A percentile compares a stretch with the other conserved stretches of the same genome.
These are phyloP conservation scores for Strix aluco DNA, from an alignment of 2,113 vertebrate species.

Conservation along the genomic window DNA sequence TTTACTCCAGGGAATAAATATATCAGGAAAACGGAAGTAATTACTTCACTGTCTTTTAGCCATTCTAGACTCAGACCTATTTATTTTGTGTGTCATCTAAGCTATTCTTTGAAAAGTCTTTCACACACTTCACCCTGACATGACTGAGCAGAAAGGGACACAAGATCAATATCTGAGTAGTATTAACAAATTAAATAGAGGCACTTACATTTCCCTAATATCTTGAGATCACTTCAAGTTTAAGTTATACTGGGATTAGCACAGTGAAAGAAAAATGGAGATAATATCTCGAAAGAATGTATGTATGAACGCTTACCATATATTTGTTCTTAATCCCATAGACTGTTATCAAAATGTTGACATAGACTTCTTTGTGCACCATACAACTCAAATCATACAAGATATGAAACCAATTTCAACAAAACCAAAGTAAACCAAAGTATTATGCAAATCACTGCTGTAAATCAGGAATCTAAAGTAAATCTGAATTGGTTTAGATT, in stretches of 20 bases:
- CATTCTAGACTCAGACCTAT: not conserved
- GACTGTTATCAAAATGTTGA: not conserved
- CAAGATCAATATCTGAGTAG: not conserved
- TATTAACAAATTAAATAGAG: not conserved
- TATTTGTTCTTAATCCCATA: not conserved
- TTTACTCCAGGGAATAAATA: not conserved
- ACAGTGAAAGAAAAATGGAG: not conserved
- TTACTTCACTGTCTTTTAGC: not conserved
- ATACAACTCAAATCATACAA: not conserved
- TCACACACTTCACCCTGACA: not conserved
- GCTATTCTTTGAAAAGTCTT: not conserved
- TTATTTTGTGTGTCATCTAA: not conserved
- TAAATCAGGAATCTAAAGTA: not conserved
- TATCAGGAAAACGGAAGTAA: not conserved
- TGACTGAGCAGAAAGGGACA: not conserved
- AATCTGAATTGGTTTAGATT: not conserved
- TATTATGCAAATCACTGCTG: not conserved
- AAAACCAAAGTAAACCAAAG: not conserved
- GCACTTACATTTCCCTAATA: not conserved
- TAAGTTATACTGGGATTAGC: not conserved
- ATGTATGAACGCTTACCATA: not conserved
- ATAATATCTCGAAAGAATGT: not conserved
- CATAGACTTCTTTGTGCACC: not conserved
- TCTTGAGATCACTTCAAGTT: not conserved
- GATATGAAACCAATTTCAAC: not conserved